Evolutionary conservation across 1,140 invertebrate genomes (phyloP).

Genomic region (Dryas iulia): DNA sequence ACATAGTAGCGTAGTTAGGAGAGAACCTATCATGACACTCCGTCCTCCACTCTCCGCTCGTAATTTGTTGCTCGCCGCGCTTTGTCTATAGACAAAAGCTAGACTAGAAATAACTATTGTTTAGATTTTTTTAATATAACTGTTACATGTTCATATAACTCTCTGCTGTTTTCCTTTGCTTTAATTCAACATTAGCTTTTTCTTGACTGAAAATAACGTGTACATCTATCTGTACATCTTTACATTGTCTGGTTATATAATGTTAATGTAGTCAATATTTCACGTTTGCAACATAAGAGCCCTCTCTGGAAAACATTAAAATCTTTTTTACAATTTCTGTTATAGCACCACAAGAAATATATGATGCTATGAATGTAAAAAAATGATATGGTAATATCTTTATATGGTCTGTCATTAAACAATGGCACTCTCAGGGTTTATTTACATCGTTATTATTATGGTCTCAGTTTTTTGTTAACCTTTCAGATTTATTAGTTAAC

Average conservation of each 20-base stretch:
- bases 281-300: not conserved
- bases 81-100: too few relatives aligned
- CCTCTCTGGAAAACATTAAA: not conserved
- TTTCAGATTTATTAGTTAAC: not conserved
- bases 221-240: not conserved
- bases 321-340: not conserved
- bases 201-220: not conserved
- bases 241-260: not conserved
- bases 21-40: too few relatives aligned
- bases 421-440: slow-evolving; percentile 5
- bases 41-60: too few relatives aligned
- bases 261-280: not conserved
- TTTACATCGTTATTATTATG: not conserved
- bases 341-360: slow-evolving; percentile 5
- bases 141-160: too few relatives aligned
- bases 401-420: slow-evolving; percentile 6
- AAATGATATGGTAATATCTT: slow-evolving; percentile 11
- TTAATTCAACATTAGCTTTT: not conserved
- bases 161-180: not conserved
- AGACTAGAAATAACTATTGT: too few relatives aligned
- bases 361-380: slow-evolving; percentile 8
- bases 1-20: too few relatives aligned
- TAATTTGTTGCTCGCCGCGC: too few relatives aligned
- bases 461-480: not conserved
- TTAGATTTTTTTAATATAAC: too few relatives aligned